Percentiles rank a stretch among this genome's conserved stretches.
Conservation (phyloP, 2,797 vertebrate species). For the Pyrocephalus nanus region DNA sequence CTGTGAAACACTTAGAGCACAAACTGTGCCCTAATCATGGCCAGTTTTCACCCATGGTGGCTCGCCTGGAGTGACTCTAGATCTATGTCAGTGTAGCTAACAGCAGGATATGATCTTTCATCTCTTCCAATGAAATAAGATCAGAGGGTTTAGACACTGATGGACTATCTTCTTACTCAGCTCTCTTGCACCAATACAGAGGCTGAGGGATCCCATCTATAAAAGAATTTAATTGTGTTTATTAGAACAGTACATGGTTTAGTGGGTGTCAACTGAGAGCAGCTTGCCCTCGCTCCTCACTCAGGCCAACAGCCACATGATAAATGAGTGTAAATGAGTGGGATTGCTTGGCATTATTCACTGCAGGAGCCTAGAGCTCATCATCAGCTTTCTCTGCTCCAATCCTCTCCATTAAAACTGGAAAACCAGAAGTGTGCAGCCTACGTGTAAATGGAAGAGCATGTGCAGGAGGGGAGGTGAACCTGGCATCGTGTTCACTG, state of each 20-base stretch:
- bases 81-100: background rate
- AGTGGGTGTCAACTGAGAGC: background rate
- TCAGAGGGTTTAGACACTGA: background rate
- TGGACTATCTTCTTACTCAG: background rate
- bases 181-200: background rate
- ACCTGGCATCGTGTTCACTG: background rate
- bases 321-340: background rate
- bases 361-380: background rate
- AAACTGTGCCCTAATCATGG: background rate
- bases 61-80: background rate
- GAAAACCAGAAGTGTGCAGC: background rate
- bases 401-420: background rate
- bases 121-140: background rate
- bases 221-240: background rate
- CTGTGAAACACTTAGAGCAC: accelerated
- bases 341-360: background rate
- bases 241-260: background rate
- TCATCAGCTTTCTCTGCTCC: background rate
- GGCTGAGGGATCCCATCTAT: background rate
- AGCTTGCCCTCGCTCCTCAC: background rate
- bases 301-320: background rate
- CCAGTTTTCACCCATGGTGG: background rate
- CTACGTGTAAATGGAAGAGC: background rate
- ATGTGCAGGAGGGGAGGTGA: background rate
- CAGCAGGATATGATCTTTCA: background rate